Base-by-base conservation (phyloP, 2,797 vertebrate species). In the Coregonus sp. region DNA sequence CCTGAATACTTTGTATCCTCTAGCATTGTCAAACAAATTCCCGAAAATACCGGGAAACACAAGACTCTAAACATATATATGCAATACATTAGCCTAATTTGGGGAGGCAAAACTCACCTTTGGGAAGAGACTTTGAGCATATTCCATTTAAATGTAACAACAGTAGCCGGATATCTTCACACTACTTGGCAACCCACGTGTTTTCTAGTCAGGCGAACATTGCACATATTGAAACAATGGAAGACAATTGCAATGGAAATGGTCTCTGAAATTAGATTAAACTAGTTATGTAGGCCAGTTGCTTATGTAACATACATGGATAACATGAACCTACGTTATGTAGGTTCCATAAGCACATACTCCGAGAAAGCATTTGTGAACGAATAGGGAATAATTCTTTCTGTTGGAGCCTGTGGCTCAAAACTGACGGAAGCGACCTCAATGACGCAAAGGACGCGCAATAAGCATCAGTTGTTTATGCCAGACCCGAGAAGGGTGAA, bases 101-200 rank as follows among this genome's bases (percentile, higher is more conserved):
- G 18, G 16, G 18, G 54, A 59, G 5, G 54, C 5, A 59, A 20
- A 25, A 4, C 75, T 76, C 78, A 82, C 52, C 82, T 81, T 86
- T 14, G 77, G 72, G 74, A 70, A 84, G 61, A 66, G 77, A 31
- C 81, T 70, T 54, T 40, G 37, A 29, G 67, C 79, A 81, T 66
- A 47, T 59, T 69, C 56, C n/a, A 9, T 80, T 75, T 69, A 72
- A 50, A 73, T 9, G 72, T 73, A 66, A 33, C 75, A 80, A 47
- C 72, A 59, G 54, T 82, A 84, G 82, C 88, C 91, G 90, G 92
- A 92, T 91, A 77, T 88, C 76, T 86, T 72, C 81, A 73, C 85
- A 75, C 86, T 78, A 75, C 81, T 73, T 86, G 75, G 84, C 56
- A 66, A 71, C 89, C 91, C 93, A 94, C 93, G 92, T 94, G 93